phyloP scores from a whole-genome alignment of 2,113 vertebrate species.

The Rhinopithecus roxellana region DNA sequence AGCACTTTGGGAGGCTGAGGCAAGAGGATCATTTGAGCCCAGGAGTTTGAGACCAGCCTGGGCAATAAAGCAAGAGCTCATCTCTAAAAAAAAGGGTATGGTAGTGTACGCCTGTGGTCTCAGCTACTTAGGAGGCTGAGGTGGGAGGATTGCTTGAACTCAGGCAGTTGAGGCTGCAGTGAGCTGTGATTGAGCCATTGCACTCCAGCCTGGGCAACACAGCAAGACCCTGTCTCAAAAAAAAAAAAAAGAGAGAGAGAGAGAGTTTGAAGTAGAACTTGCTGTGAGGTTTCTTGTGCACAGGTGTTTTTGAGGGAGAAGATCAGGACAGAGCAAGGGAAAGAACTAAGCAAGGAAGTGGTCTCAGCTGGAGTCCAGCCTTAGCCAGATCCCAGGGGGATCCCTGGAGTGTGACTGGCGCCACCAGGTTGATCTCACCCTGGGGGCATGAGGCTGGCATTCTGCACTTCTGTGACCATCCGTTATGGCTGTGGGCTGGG shows the following conservation, averaged over 20 bases:
- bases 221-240: not conserved
- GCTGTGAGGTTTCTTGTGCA: not conserved
- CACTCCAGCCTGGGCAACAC: not conserved
- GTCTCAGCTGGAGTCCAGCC: not conserved
- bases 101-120: not conserved
- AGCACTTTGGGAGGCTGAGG: not conserved
- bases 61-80: not conserved
- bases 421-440: not conserved
- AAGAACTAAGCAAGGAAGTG: not conserved
- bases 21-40: not conserved
- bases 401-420: not conserved
- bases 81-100: not conserved
- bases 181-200: not conserved
- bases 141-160: not conserved
- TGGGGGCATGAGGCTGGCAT: not conserved
- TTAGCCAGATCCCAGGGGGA: not conserved
- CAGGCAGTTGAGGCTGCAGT: not conserved
- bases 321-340: not conserved
- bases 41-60: not conserved
- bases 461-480: not conserved
- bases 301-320: not conserved
- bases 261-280: not conserved
- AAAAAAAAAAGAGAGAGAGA: accelerated
- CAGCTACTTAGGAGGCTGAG: not conserved
- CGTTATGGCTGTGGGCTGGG: not conserved